Base-by-base conservation (phyloP, 2,888 invertebrate species). In the Tiphia femorata region DNA sequence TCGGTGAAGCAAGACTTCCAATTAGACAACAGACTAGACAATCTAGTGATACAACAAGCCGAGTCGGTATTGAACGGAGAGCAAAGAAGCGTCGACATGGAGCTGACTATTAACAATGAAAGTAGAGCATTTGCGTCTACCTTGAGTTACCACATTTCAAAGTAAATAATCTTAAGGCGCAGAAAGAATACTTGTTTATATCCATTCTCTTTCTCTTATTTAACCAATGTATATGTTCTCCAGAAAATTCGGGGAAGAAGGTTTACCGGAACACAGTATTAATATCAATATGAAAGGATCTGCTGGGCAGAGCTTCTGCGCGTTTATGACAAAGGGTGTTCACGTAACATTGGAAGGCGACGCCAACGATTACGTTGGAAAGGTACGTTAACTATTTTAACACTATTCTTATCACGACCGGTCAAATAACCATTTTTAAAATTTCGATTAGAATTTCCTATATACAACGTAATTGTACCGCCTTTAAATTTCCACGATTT, bases 291-390 rank as follows among this genome's bases (percentile, higher is more conserved):
- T 98, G 65, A 90, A 86, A 40, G 99, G 99, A 12, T 96, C 97
- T 2, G 99, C 98, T 7, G 99, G 99, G 8, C 99, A 99, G 87
- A 98, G 98, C 80, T 99, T 99, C 87, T 96, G 98, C 83, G 98
- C 98, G 4, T 99, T 99, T 86, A 86, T 99, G 73, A 92, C 93
- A 0, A 92, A 90, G 66, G 99, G 99, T 19, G 89, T 98, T 50
- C 91, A 91, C 49, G 93, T 97, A 2, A 94, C 91, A 0, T 86
- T 99, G 14, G 97, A 96, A 84, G 99, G 99, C 37, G 99, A 99
- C 85, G 92, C 98, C 23, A 99, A 99, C 80, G 99, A 99, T 84
- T 99, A 99, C 83, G 98, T 99, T 61, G 98, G 97, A 85, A 92
- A 92, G 85, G 89, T 89, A 70, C 58, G 41, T 17, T n/a, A n/a